A percentile compares a stretch with the other conserved stretches of the same genome.
Evolutionary conservation across 2,113 vertebrate species (phyloP).

Genomic region (Myiopsitta monachus): DNA sequence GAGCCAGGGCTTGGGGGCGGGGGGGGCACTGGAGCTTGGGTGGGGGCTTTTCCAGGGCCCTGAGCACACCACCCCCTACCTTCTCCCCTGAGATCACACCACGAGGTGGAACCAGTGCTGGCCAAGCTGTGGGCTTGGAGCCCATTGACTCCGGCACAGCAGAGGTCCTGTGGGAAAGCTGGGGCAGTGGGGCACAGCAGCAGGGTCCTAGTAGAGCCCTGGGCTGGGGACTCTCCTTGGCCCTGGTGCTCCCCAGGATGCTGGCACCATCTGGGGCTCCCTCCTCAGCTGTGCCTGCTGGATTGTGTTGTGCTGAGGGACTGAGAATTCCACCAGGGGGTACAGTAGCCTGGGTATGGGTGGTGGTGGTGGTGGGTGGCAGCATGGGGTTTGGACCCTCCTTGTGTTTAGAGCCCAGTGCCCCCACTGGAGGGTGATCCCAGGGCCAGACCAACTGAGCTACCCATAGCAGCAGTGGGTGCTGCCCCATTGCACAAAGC

Average conservation of each 20-base stretch:
- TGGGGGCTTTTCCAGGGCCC: neutral
- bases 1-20: neutral
- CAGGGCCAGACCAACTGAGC: neutral
- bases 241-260: neutral
- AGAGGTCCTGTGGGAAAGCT: neutral
- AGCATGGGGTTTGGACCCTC: neutral
- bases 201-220: neutral
- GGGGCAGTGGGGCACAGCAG: neutral
- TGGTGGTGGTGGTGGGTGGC: too few species aligned
- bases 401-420: neutral
- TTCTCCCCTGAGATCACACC: neutral
- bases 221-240: neutral
- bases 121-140: neutral
- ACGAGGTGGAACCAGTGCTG: neutral
- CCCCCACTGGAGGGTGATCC: neutral
- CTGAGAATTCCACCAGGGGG: rapidly evolving
- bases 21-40: neutral
- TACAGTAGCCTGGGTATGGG: neutral
- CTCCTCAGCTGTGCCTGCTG: rapidly evolving
- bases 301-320: neutral
- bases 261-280: neutral
- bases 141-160: rapidly evolving
- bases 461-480: rapidly evolving
- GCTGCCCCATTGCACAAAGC: neutral
- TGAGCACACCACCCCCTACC: rapidly evolving